Base-by-base conservation (phyloP, 2,888 invertebrate species). In the Thumatha senex region DNA sequence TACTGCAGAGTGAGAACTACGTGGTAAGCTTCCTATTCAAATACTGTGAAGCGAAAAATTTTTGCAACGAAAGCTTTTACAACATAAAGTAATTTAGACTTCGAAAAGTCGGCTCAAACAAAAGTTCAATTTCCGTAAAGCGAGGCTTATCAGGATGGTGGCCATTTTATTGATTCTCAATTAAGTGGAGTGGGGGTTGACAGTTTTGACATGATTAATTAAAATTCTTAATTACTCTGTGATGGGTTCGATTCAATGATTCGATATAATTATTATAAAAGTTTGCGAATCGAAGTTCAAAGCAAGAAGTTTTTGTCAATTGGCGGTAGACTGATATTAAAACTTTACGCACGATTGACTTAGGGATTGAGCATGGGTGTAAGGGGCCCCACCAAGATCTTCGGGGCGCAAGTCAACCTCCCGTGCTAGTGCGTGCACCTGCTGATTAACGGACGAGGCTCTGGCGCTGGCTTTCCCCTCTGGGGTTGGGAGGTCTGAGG, bases 101-200 rank as follows among this genome's bases (percentile, higher is more conserved):
- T 46, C 7, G 15, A 30, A 39, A 9, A 39, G 30, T 33, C 14
- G 15, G 12, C 31, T 42, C 8, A 41, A 36, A 31, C 30, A 44
- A 44, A 34, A 34, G 24, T 44, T 31, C 12, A 15, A 35, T 44
- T 50, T 35, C 45, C 40, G 34, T 43, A 14, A 39, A 30, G 14
- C 43, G 15, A 24, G 15, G 42, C 39, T 42, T 36, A 51, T 51
- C 52, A 40, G 40, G 40, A 46, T 40, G 40, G 12, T 34, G 1
- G 31, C 24, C 52, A 41, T 33, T 13, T 8, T 56, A 65, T 67
- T 43, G 67, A 65, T 67, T 67, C 48, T 58, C 52, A 57, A 65
- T 63, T 63, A 66, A 31, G 45, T 48, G 41, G 55, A 51, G 41
- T 39, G 39, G 39, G 40, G 49, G 42, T n/a, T 40, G 43, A 36